Percentiles rank a stretch among this genome's conserved stretches.
phyloP scores from a whole-genome alignment of 2,113 vertebrate species.

The Okapia johnstoni region DNA sequence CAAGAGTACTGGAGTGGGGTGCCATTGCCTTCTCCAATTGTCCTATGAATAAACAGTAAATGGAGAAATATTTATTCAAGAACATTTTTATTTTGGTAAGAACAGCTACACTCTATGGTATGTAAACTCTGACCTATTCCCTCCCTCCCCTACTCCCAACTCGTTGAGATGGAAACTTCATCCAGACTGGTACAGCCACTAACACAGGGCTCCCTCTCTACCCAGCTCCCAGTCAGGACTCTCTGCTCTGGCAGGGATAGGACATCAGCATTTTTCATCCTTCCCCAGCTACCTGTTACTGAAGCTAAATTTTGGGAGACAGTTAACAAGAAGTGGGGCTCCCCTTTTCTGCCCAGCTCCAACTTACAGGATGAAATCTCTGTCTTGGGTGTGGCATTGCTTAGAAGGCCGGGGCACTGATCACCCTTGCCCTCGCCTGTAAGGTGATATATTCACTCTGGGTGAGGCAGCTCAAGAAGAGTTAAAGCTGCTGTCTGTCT shows the following conservation, averaged over 20 bases:
- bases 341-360: neutral
- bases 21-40: neutral
- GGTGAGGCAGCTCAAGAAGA: neutral
- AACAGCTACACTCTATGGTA: neutral
- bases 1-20: too few species aligned
- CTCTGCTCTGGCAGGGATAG: neutral
- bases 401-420: neutral
- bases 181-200: neutral
- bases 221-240: neutral
- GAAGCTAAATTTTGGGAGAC: neutral
- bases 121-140: neutral
- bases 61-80: neutral
- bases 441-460: neutral
- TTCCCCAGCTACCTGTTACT: neutral
- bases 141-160: neutral
- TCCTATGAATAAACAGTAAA: neutral
- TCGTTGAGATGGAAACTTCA: neutral
- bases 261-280: neutral
- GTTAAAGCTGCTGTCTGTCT: neutral
- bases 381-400: neutral
- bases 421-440: neutral
- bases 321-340: neutral
- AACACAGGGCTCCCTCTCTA: neutral
- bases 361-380: neutral
- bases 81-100: neutral